Evolutionary conservation across 2,113 vertebrate genomes (phyloP), one percentile per base, ranked within the genome.

Genomic region (Myotis davidii): DNA sequence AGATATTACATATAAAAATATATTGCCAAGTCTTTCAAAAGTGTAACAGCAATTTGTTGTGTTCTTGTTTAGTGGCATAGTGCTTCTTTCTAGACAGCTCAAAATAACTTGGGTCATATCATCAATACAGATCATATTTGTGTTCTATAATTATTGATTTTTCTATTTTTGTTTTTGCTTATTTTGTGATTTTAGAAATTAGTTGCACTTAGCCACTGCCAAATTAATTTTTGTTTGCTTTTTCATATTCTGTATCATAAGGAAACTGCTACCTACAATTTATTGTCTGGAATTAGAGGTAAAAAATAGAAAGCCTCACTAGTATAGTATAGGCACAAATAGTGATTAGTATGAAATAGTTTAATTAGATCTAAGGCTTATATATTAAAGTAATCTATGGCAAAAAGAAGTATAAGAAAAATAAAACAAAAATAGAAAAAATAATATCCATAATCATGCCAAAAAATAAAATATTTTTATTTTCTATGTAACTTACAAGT

Each of bases 201-300:
- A 65, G 25, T 90, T 90, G 27, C 6, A 54, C 14, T 79, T 81
- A 45, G 45, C 27, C 1, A 93, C 76, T n/a, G 20, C 59, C 56
- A 73, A 86, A 90, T 48, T 85, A 50, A 77, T 70, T 83, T 87
- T 83, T 39, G 16, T 87, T 87, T 82, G 48, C 37, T 56, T 92
- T 88, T 92, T 93, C 13, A 54, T 65, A 79, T 65, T 93, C 5
- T 65, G 14, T 65, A 64, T 72, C 48, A 29, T 73, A 93, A 73
- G 54, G 89, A 86, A 77, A 77, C 39, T 50, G 16, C 81, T 88
- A 70, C 50, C 8, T 92, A 37, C 8, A 42, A 45, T 67, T 61
- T 89, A 25, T 72, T 69, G n/a, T 50, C 78, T 85, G 27, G 20
- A 79, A 81, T 93, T 79, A 39, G 54, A 64, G 13, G 9, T 9